Percentiles rank a stretch among this genome's conserved stretches.
Conservation (phyloP, 2,888 invertebrate species). For the Mythimna ferrago region DNA sequence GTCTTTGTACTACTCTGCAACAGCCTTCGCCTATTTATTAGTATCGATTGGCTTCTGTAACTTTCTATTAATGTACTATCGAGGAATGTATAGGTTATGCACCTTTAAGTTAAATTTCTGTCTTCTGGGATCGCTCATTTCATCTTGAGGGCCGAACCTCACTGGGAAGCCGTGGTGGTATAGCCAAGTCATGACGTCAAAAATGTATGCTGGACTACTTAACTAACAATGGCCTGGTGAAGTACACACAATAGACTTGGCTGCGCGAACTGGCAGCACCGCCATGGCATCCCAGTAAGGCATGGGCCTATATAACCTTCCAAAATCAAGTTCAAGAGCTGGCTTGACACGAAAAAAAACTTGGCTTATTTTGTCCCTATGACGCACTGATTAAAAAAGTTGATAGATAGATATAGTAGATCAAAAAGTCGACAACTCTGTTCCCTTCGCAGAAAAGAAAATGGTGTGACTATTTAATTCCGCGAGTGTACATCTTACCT, state of each 20-base stretch:
- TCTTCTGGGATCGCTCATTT: background rate
- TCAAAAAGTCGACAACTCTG: too few relatives aligned
- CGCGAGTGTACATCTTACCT: conserved; percentile 1
- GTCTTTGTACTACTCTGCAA: conserved; percentile 49
- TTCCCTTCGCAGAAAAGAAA: background rate
- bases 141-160: too few relatives aligned
- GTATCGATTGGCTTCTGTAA: conserved; percentile 55
- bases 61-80: conserved; percentile 28
- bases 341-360: background rate
- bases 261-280: too few relatives aligned
- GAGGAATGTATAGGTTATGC: background rate
- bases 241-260: too few relatives aligned
- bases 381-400: background rate
- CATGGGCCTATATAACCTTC: too few relatives aligned
- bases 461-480: background rate
- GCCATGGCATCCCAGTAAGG: too few relatives aligned
- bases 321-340: background rate
- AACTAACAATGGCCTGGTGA: too few relatives aligned
- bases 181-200: too few relatives aligned
- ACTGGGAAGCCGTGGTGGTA: too few relatives aligned
- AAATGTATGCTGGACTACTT: too few relatives aligned
- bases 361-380: too few relatives aligned
- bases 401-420: too few relatives aligned
- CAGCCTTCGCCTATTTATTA: conserved; percentile 57
- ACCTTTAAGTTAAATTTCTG: background rate